Evolutionary conservation across 1,140 invertebrate genomes (phyloP).

Genomic region (Hestina assimilis): DNA sequence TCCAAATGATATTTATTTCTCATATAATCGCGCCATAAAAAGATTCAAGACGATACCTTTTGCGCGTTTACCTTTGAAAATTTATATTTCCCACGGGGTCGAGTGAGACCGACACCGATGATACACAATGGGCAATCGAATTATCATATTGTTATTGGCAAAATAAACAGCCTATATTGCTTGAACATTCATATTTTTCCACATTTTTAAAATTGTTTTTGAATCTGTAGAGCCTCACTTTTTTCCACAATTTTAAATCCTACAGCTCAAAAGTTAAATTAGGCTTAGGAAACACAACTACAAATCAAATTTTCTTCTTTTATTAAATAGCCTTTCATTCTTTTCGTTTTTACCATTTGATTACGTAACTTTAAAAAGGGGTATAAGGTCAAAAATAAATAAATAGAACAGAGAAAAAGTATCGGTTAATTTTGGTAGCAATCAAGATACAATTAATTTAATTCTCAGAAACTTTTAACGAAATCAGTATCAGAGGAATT

Average conservation of each 20-base stretch:
- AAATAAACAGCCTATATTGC: conserved; percentile 16
- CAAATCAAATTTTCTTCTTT: no score
- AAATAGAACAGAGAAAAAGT: no score
- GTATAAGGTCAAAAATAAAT: no score
- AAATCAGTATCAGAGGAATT: conserved; percentile 41
- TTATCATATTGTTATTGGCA: conserved; percentile 62
- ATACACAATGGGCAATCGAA: conserved; percentile 64
- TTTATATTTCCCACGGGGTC: conserved; percentile 61
- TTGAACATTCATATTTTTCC: neutral
- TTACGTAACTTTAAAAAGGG: no score
- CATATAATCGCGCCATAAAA: conserved; percentile 41
- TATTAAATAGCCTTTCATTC: no score
- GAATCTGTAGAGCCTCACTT: no score
- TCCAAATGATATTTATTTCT: conserved; percentile 15
- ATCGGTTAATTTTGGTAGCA: conserved; percentile 12
- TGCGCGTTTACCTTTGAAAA: conserved; percentile 66
- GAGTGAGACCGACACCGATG: conserved; percentile 50
- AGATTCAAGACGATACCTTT: conserved; percentile 56
- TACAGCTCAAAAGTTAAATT: no score
- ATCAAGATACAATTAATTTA: conserved; percentile 20
- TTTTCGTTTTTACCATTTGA: no score
- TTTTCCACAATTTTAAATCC: no score
- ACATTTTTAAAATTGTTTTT: neutral
- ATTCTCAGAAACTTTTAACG: conserved; percentile 27
- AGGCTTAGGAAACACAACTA: no score